Conservation (phyloP, 2,113 vertebrate genomes). For the Corythaeola cristata region DNA sequence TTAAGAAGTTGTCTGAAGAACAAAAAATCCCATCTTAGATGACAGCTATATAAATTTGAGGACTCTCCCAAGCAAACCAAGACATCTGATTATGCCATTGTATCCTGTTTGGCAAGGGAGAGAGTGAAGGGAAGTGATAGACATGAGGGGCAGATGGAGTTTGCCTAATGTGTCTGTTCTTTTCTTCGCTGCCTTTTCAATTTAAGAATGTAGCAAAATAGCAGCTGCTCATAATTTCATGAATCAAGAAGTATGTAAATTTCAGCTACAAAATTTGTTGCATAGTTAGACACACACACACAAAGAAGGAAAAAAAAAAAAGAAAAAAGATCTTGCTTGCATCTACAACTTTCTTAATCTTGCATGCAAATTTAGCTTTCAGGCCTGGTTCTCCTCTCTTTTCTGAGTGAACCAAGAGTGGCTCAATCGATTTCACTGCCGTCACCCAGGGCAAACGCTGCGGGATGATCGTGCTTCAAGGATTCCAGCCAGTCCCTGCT, state of each 20-base stretch:
- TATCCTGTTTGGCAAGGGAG: conserved; percentile 70
- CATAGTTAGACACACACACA: conserved; percentile 55
- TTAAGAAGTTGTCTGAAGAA: conserved; percentile 31
- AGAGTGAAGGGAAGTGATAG: conserved; percentile 76
- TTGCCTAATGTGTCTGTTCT: conserved; percentile 79
- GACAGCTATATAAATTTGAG: conserved; percentile 37
- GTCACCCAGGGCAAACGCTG: neutral
- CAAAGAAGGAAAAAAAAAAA: neutral
- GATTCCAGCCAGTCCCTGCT: neutral
- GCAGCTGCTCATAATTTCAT: conserved; percentile 83
- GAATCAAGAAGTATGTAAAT: conserved; percentile 84
- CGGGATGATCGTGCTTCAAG: neutral
- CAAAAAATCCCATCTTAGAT: conserved; percentile 6
- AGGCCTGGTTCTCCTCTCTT: conserved; percentile 13
- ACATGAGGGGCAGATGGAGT: conserved; percentile 80
- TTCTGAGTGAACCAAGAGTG: neutral
- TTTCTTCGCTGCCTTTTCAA: conserved; percentile 79
- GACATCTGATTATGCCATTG: conserved; percentile 78
- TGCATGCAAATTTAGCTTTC: conserved; percentile 42
- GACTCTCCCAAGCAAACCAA: conserved; percentile 67
- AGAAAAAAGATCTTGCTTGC: conserved; percentile 58
- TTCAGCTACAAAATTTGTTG: conserved; percentile 74
- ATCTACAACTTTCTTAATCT: conserved; percentile 57
- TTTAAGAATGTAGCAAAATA: conserved; percentile 79
- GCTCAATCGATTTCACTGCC: neutral